Evolutionary conservation across 2,797 vertebrate species (phyloP).

Genomic region (Bradypodion pumilum): DNA sequence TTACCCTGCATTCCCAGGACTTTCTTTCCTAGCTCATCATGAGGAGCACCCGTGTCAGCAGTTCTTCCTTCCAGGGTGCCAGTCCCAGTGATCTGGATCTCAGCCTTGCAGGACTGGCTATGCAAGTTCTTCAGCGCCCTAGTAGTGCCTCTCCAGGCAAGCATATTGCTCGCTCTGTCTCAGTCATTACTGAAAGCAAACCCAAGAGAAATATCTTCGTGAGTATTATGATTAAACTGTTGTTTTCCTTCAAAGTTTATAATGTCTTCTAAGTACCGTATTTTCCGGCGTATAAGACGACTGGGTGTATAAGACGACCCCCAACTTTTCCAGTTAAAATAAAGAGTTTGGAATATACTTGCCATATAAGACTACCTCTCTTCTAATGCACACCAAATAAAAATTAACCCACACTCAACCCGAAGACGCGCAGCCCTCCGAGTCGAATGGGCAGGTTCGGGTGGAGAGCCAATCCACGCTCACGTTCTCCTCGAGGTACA

Average conservation of each 20-base stretch:
- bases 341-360: no score
- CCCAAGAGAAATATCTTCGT: conserved; percentile 81
- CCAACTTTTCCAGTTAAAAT: no score
- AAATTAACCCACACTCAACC: no score
- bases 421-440: no score
- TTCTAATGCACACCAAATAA: no score
- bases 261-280: no score
- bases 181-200: conserved; percentile 77
- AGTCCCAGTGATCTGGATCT: conserved; percentile 76
- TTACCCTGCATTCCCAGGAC: conserved; percentile 19
- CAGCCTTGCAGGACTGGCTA: conserved; percentile 83
- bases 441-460: no score
- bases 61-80: conserved; percentile 66
- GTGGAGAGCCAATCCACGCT: no score
- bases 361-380: no score
- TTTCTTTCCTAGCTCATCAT: conserved; percentile 69
- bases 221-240: conserved; percentile 57
- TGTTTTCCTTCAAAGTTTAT: not conserved
- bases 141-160: conserved; percentile 81
- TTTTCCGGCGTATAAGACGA: no score
- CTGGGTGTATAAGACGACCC: no score
- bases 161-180: conserved; percentile 83
- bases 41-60: conserved; percentile 81
- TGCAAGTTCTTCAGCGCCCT: conserved; percentile 79
- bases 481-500: no score